Conservation (phyloP, 2,113 vertebrate species). For the Vombatus ursinus region DNA sequence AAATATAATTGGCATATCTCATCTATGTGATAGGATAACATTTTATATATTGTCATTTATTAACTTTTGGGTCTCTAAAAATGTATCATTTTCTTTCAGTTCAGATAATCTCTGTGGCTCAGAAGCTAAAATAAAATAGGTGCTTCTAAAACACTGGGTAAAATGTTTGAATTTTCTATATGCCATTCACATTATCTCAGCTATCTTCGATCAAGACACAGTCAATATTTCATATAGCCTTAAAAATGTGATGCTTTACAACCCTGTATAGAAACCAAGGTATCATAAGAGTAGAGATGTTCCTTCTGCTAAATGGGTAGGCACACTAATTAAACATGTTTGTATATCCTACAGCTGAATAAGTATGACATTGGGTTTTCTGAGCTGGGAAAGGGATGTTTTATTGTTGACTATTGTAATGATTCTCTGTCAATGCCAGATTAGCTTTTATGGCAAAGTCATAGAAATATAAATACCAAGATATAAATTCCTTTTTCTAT, state of each 20-base stretch:
- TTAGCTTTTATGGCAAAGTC: not conserved
- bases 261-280: not conserved
- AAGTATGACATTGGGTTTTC: not conserved
- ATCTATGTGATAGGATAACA: not conserved
- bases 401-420: not conserved
- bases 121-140: not conserved
- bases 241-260: not conserved
- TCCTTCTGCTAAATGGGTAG: not conserved
- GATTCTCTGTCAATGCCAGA: not conserved
- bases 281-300: not conserved
- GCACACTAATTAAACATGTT: not conserved
- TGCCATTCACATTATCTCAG: not conserved
- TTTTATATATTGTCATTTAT: not conserved
- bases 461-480: not conserved
- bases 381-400: not conserved
- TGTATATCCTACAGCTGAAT: not conserved
- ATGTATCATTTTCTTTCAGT: not conserved
- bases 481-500: not conserved
- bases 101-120: not conserved
- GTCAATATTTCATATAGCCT: not conserved
- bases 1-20: not conserved
- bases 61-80: not conserved
- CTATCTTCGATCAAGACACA: not conserved
- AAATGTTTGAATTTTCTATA: not conserved
- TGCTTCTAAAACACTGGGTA: not conserved